Evolutionary conservation across 2,113 vertebrate genomes (phyloP), one percentile per base, ranked within the genome.

Genomic region (Nesoenas mayeri): DNA sequence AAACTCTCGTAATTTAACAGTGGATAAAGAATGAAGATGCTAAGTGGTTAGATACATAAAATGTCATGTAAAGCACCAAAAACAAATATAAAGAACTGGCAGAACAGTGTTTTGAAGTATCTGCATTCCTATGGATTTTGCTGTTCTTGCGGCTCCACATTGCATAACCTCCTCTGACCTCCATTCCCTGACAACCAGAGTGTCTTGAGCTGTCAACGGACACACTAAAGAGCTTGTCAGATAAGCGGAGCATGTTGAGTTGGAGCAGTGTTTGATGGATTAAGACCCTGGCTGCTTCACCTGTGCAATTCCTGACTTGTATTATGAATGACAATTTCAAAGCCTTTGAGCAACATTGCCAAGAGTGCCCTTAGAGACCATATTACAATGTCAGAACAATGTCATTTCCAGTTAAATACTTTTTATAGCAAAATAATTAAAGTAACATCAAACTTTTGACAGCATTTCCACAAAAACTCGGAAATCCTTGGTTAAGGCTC

Each of bases 331-430:
- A 85, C 64, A 93, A 89, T 96, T 93, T 93, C 84, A 95, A 84
- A 95, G 67, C 56, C 91, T 97, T 85, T 69, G 84, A 92, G 92
- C 85, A 89, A 29, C 71, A 24, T 62, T 94, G 75, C 74, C 50
- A 93, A 84, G 73, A 32, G 10, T 83, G 80, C 60, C 86, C 65
- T 69, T 94, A 67, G 78, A 96, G 92, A 95, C 87, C 86, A 58
- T 61, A 93, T 89, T 93, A 83, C 81, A 94, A 92, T 92, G 93
- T 94, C 88, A 96, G 86, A 97, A 90, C 71, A 95, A 91, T 95
- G 87, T 93, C 89, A 96, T 71, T 93, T 89, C 71, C 38, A 75
- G 70, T 86, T 88, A 92, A 95, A 91, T 92, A 75, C 10, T 87
- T 89, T 51, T 83, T 70, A 64, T 70, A 85, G 70, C 47, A 80